Evolutionary conservation across 2,888 invertebrate species (phyloP), one percentile per base, ranked within the genome.

Genomic region (Plemyria rubiginata): DNA sequence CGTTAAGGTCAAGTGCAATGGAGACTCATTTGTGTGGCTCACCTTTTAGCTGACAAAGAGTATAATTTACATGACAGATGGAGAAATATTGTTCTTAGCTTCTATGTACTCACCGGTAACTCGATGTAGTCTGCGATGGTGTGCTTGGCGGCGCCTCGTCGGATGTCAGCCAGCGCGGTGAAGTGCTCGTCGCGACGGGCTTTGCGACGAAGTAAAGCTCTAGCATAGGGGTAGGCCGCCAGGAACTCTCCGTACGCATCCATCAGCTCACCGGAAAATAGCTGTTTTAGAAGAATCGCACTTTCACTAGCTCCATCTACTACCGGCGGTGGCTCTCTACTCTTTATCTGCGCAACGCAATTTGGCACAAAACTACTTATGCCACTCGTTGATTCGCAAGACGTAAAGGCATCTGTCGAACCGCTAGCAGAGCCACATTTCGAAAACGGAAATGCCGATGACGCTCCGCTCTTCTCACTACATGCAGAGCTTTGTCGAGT

Each of bases 251-350:
- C 94, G 80, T 95, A 95, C 49, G 94, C 94, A 72, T 94, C 94
- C 94, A 95, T 94, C 75, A 95, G 89, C 77, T 95, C 94, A 66
- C 94, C 94, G 73, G 94, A 94, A 77, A 96, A 95, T 78, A 95
- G 86, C 75, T 94, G 94, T 77, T 88, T 91, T 67, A 93, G 72
- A 79, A 93, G 80, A 68, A 93, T 92, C 29, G 85, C 82, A 69
- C 93, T 93, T 70, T 93, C 93, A 67, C 81, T 86, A 12, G 81
- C 76, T 57, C 80, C 81, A 63, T 83, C 85, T 54, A 55, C 51
- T 11, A 57, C 32, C 0, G 73, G 70, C 29, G 92, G 84, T 43
- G 84, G 72, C 70, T 90, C 90, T 54, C 92, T 84, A 65, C 84
- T 79, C 70, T 88, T 90, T 55, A 90, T 68, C 69, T 88, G 86